Evolutionary conservation across 2,113 vertebrate species (phyloP), one percentile per base, ranked within the genome.

Genomic region (Alethe castanea): DNA sequence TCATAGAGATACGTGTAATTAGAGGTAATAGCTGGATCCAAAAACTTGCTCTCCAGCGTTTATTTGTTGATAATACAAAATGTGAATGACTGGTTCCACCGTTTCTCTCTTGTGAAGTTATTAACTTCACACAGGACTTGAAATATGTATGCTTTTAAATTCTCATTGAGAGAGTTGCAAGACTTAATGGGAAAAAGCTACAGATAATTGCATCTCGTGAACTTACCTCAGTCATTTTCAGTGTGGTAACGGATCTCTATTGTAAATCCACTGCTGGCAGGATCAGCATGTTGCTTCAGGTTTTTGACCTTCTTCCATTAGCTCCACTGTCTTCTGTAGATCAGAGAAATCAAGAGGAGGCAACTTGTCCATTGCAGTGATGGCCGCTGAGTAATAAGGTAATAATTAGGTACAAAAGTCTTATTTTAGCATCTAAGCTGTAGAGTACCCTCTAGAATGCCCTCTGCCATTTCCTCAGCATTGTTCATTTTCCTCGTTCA

Each of bases 11-110:
- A 69, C 29, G 45, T 94, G 31, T 92, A 92, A 97, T 94, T 96
- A 92, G 94, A 90, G 78, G 70, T 84, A 88, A 94, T 93, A 89
- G 80, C 83, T 92, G 53, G 50, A 81, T 96, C 93, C 65, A 66
- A 91, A 95, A 94, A 71, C 83, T 93, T 81, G 60, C 44, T 92
- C 86, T 96, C 82, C 40, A 31, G 79, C n/a, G 1, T 88, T 91
- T 95, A 67, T 89, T 95, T 93, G 91, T 77, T 94, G 92, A 66
- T 88, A 77, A 36, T 67, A 84, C 56, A 62, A 86, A 86, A 86
- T 83, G 59, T 24, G 92, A 66, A 81, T 79, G 70, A 72, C 62
- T 94, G 50, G 29, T 92, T 90, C 84, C 42, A 15, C 56, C 40
- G 28, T 83, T 79, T 45, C 45, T 64, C 25, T 92, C 59, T 65